Percentiles rank a stretch among this genome's conserved stretches.
These are phyloP conservation scores for Antechinus stuartii DNA, from an alignment of 2,113 vertebrate genomes.

Conservation along the genomic window DNA sequence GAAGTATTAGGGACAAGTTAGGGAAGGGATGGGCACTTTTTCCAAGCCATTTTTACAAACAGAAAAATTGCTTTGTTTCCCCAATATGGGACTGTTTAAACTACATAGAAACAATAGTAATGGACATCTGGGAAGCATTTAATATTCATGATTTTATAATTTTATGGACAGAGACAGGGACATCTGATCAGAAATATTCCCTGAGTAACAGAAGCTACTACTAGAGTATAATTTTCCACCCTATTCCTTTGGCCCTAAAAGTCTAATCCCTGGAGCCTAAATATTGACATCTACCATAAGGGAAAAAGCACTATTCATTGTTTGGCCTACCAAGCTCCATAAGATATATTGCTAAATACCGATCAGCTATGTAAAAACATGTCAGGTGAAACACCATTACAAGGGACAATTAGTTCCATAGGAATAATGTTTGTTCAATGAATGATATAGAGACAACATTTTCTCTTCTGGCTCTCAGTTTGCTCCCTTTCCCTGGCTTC, in stretches of 20 bases:
- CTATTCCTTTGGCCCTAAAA: background rate
- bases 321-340: background rate
- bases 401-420: background rate
- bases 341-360: background rate
- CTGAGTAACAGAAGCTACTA: background rate
- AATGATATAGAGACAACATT: background rate
- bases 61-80: background rate
- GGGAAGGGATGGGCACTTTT: background rate
- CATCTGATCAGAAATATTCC: background rate
- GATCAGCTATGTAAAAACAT: background rate
- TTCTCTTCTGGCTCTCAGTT: background rate
- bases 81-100: background rate
- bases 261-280: background rate
- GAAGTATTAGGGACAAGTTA: background rate
- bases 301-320: background rate
- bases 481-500: background rate
- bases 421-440: background rate
- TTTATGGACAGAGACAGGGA: background rate
- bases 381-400: background rate
- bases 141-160: background rate
- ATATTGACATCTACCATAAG: background rate
- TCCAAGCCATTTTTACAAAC: background rate
- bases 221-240: background rate
- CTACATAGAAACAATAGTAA: background rate
- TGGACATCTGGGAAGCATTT: background rate